phyloP scores from a whole-genome alignment of 1,140 invertebrate species.

The Camponotus vicinus region DNA sequence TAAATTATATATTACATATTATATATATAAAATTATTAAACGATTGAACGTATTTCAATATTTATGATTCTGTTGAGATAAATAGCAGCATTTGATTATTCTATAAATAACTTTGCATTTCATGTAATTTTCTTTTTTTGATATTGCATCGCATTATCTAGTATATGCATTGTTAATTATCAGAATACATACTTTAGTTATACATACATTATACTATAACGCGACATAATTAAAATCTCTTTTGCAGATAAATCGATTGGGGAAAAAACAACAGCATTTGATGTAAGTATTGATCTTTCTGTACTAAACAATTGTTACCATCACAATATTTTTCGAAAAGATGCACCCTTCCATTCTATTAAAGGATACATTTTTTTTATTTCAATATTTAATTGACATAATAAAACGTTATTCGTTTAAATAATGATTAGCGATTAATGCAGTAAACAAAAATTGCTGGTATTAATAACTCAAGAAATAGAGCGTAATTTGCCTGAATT shows the following conservation, averaged over 20 bases:
- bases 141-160: slow-evolving; percentile 37
- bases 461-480: slow-evolving; percentile 15
- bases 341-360: not conserved
- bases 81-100: not conserved
- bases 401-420: not conserved
- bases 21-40: not conserved
- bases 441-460: not conserved
- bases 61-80: not conserved
- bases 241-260: slow-evolving; percentile 84
- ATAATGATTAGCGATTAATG: slow-evolving; percentile 15
- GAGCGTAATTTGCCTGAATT: not conserved
- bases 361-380: not conserved
- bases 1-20: not conserved
- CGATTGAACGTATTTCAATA: not conserved
- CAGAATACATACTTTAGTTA: not conserved
- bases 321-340: not conserved
- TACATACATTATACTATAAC: slow-evolving; percentile 14
- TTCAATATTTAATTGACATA: not conserved
- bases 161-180: slow-evolving; percentile 41
- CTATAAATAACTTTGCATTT: not conserved
- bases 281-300: slow-evolving; percentile 79
- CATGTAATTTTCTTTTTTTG: not conserved
- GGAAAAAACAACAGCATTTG: slow-evolving; percentile 81
- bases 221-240: slow-evolving; percentile 48
- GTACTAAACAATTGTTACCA: slow-evolving; percentile 4